These are phyloP conservation scores for Euwallacea similis DNA, from an alignment of 1,140 invertebrate genomes.

Conservation along the genomic window DNA sequence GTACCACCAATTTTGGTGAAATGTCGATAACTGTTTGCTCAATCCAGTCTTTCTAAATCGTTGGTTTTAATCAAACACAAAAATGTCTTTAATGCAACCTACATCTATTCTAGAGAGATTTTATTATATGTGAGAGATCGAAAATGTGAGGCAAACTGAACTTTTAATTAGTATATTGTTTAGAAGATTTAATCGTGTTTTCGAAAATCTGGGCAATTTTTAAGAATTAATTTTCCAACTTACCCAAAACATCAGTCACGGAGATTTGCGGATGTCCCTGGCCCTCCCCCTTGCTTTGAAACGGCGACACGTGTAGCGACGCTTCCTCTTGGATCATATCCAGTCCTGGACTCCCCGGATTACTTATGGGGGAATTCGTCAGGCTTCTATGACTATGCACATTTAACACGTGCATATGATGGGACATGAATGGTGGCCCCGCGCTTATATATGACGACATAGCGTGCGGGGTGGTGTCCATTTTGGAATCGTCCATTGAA, in stretches of 20 bases:
- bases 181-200: background rate
- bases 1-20: no score
- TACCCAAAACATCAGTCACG: conserved; percentile 82
- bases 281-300: conserved; percentile 44
- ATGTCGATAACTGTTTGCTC: no score
- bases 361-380: conserved; percentile 62
- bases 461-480: conserved; percentile 40
- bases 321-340: conserved; percentile 87
- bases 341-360: conserved; percentile 68
- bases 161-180: no score
- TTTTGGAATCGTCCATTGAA: conserved; percentile 43
- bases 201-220: no score
- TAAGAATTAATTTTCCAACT: background rate
- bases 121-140: no score
- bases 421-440: conserved; percentile 27
- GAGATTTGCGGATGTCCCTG: conserved; percentile 78
- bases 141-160: no score
- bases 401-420: conserved; percentile 52
- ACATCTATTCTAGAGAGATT: no score
- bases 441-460: conserved; percentile 17
- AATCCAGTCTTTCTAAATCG: no score
- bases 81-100: no score
- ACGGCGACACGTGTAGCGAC: conserved; percentile 44
- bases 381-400: conserved; percentile 60
- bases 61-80: no score